Evolutionary conservation across 1,140 invertebrate species (phyloP), one percentile per base, ranked within the genome.

Genomic region (Drosophila ironensis): DNA sequence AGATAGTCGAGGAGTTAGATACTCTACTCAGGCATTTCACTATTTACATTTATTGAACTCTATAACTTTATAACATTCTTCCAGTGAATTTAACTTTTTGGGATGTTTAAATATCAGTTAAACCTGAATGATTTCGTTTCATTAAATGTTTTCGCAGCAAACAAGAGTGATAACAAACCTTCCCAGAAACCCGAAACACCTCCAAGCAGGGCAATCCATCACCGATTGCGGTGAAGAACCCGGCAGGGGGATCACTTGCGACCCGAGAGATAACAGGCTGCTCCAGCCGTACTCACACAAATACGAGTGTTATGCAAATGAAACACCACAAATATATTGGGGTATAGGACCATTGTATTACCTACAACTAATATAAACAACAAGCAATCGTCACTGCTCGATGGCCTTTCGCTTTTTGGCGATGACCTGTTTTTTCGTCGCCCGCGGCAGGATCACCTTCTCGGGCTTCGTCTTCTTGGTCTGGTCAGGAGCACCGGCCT

Each of bases 201-300:
- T 27, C 41, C 1, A 0, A 2, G 8, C 6, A 54, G 51, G 9
- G 51, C 11, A 63, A 30, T 0, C 20, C 20, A 17, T 8, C 30
- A 63, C n/a, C 12, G 30, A n/a, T 42, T 35, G 37, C 51, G 72
- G 73, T 66, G 28, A 72, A 66, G 40, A 64, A 71, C 73, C 73
- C 25, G 19, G 14, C 8, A 5, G 72, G 74, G 74, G 74, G 80
- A 53, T 56, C 47, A 78, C 72, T 74, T 20, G 47, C 1, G 71
- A 11, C 40, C 8, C 45, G 24, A 56, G 45, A 35, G 73, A 76
- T 76, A 76, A 77, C 59, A 48, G 51, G 37, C 5, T 28, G 64
- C 45, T 59, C 66, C 7, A 16, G 37, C 42, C 59, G 9, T 22
- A 1, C 14, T 50, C n/a, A 30, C 14, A 19, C 20, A 19, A 2